Evolutionary conservation across 2,888 invertebrate species (phyloP), one percentile per base, ranked within the genome.

Genomic region (Drosophila gaucha): DNA sequence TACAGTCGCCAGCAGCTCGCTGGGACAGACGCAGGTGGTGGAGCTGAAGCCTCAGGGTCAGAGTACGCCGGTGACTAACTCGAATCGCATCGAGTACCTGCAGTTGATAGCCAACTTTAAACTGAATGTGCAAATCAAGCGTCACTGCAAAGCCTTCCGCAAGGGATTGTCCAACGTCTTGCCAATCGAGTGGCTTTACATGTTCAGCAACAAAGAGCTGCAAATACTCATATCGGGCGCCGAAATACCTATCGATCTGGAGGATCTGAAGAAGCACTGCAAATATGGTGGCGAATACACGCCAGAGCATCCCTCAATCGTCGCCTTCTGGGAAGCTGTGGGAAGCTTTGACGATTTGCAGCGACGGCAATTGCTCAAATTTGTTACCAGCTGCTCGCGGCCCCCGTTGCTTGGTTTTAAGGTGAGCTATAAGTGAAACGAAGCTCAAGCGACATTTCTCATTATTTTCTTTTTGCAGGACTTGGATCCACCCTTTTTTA

Each of bases 201-300:
- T 99, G 95, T 99, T 99, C 92, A 96, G 96, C 67, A 93, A 97
- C 86, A 95, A 97, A 73, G 99, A 99, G 92, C 93, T 99, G 62
- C 98, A 99, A 92, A 96, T 97, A 58, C 94, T 99, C n/a, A 97
- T 99, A 69, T 98, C 99, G 0, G 99, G 99, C 0, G 97, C 98
- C 0, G 96, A 96, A 86, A 96, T 97, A 74, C 97, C 98, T 49
- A 97, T 99, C 33, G 98, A 99, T 92, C 93, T 99, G 41, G 95
- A 95, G 16, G 99, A 99, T 91, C 93, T 99, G 66, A 95, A 94
- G 88, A 93, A 93, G 36, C 94, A 98, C 90, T 97, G 98, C n/a
- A 95, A 95, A 86, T 99, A 99, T 90, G 95, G 92, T 93, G 96
- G 97, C 20, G 98, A 97, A 57, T 98, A 97, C 90, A 93, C 94